A percentile compares a stretch with the other conserved stretches of the same genome.
Evolutionary conservation across 2,113 vertebrate species (phyloP).

Genomic region (Perca schrenkii): DNA sequence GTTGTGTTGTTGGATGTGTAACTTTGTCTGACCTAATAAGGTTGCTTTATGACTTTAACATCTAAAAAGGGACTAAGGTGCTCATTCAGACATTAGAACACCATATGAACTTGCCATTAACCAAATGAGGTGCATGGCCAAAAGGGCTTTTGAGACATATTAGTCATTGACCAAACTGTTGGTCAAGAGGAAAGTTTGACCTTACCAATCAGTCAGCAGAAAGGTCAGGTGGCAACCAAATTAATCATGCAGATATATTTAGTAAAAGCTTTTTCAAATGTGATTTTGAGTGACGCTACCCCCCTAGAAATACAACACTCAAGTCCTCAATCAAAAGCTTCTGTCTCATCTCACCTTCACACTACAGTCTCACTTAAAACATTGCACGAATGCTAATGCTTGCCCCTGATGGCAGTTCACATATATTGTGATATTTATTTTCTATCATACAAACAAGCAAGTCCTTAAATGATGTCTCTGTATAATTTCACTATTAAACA

Average conservation of each 20-base stretch:
- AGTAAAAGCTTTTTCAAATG: neutral
- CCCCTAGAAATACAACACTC: neutral
- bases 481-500: neutral
- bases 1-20: neutral
- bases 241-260: neutral
- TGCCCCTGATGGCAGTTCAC: neutral
- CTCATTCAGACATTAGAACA: neutral
- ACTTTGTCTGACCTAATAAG: neutral
- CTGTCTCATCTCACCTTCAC: neutral
- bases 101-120: neutral
- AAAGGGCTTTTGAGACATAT: neutral
- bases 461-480: neutral
- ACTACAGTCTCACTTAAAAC: neutral
- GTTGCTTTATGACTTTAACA: neutral
- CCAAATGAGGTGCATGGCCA: neutral
- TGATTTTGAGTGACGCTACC: neutral
- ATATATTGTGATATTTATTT: conserved; percentile 20
- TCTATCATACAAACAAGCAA: neutral
- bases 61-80: neutral
- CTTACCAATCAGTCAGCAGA: conserved; percentile 6
- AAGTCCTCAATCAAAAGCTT: neutral
- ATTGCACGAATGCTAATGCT: neutral
- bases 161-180: neutral
- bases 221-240: conserved; percentile 7
- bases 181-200: neutral